Evolutionary conservation across 1,140 invertebrate species (phyloP).

Genomic region (Fopius arisanus): DNA sequence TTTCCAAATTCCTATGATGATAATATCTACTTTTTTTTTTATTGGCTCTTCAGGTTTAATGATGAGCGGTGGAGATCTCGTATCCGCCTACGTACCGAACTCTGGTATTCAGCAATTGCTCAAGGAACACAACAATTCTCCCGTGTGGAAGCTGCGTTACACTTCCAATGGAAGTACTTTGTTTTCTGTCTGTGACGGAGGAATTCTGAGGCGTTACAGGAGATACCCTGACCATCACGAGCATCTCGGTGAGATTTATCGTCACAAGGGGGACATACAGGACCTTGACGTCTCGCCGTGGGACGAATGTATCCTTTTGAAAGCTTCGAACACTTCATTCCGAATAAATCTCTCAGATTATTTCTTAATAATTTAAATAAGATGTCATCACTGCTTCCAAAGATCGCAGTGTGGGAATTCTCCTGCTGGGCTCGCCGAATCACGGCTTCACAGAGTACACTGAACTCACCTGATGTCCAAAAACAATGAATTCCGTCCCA

Average conservation of each 20-base stretch:
- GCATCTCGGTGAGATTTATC: constrained; percentile 64
- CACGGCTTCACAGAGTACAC: constrained; percentile 67
- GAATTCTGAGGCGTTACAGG: constrained; percentile 61
- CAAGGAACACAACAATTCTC: constrained; percentile 58
- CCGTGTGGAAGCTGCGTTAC: constrained; percentile 64
- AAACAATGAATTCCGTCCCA: neutral
- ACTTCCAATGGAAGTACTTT: constrained; percentile 65
- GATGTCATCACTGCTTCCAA: constrained; percentile 67
- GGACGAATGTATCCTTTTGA: constrained; percentile 68
- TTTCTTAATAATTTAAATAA: constrained; percentile 37
- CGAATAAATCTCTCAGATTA: neutral
- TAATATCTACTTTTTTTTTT: too few relatives aligned
- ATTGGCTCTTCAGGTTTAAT: constrained; percentile 54
- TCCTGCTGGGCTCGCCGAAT: constrained; percentile 65
- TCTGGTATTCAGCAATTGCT: constrained; percentile 61
- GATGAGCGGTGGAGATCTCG: constrained; percentile 63
- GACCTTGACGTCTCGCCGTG: constrained; percentile 68
- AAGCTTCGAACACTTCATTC: neutral
- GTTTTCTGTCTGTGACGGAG: constrained; percentile 64
- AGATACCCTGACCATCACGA: constrained; percentile 65
- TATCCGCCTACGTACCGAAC: constrained; percentile 64
- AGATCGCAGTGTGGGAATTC: constrained; percentile 65
- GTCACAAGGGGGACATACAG: constrained; percentile 65
- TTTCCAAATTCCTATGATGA: neutral
- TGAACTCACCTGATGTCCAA: constrained; percentile 63